Evolutionary conservation across 2,888 invertebrate species (phyloP).

Genomic region (Eupithecia centaureata): DNA sequence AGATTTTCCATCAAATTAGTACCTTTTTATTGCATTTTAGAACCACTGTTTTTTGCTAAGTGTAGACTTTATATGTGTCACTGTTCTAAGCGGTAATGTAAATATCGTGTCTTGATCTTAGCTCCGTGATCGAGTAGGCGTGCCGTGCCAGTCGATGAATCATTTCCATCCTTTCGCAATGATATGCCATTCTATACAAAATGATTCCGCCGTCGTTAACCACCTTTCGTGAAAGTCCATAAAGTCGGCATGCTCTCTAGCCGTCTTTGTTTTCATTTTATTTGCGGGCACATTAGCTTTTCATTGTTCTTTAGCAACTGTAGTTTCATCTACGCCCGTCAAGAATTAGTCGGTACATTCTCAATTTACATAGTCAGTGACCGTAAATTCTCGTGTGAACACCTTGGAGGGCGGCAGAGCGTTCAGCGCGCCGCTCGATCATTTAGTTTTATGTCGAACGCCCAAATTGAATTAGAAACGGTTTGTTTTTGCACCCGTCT

Average conservation of each 20-base stretch:
- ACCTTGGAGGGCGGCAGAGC: conserved; percentile 60
- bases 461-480: conserved; percentile 76
- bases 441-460: conserved; percentile 60
- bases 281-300: conserved; percentile 46
- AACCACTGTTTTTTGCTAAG: background rate
- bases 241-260: conserved; percentile 36
- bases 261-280: conserved; percentile 40
- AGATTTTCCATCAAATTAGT: conserved; percentile 14
- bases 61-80: conserved; percentile 18
- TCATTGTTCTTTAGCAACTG: conserved; percentile 60
- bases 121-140: conserved; percentile 23
- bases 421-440: conserved; percentile 58
- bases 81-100: conserved; percentile 30
- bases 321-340: conserved; percentile 57
- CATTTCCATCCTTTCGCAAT: conserved; percentile 38
- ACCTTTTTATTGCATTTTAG: background rate
- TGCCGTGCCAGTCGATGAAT: conserved; percentile 35
- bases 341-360: conserved; percentile 68
- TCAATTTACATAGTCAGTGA: conserved; percentile 80
- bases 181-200: conserved; percentile 19
- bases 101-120: conserved; percentile 21
- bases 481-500: conserved; percentile 46
- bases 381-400: conserved; percentile 83
- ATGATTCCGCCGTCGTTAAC: conserved; percentile 48
- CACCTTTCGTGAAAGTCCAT: conserved; percentile 50